Evolutionary conservation across 2,113 vertebrate species (phyloP).

Genomic region (Thinocorus orbignyianus): DNA sequence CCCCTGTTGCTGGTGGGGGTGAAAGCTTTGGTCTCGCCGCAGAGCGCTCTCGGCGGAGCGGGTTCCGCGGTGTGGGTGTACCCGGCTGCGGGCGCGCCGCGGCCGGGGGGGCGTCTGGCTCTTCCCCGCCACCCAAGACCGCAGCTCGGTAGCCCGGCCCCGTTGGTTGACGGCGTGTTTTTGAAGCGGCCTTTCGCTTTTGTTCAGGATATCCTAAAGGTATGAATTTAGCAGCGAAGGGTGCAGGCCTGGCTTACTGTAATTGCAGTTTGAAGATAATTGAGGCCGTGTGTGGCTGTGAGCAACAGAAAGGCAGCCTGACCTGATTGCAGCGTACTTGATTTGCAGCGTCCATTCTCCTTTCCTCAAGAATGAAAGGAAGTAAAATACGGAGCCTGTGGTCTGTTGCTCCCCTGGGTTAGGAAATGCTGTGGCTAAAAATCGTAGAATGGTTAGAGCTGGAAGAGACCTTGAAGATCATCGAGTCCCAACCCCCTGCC

Average conservation of each 20-base stretch:
- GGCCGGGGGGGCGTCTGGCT: accelerated
- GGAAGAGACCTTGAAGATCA: too few relatives aligned
- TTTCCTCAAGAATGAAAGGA: background rate
- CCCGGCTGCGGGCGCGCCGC: background rate
- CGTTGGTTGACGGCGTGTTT: background rate
- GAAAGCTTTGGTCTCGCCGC: accelerated
- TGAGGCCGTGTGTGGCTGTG: background rate
- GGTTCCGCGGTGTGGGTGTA: background rate
- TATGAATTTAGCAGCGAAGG: background rate
- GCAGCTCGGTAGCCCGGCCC: background rate
- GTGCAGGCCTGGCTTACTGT: background rate
- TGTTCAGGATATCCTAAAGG: background rate
- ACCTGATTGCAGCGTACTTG: background rate
- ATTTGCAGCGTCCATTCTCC: background rate
- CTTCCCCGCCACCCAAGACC: accelerated
- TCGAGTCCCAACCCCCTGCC: too few relatives aligned
- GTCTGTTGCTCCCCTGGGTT: background rate
- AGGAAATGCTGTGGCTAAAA: constrained; percentile 27
- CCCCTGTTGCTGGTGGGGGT: accelerated
- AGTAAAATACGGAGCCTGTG: background rate
- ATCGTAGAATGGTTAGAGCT: background rate
- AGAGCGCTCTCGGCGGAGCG: background rate
- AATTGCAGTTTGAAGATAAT: background rate
- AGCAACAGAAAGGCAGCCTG: background rate
- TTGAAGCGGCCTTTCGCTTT: background rate